Base-by-base conservation (phyloP, 2,797 vertebrate genomes). In the Macrochelys suwanniensis region DNA sequence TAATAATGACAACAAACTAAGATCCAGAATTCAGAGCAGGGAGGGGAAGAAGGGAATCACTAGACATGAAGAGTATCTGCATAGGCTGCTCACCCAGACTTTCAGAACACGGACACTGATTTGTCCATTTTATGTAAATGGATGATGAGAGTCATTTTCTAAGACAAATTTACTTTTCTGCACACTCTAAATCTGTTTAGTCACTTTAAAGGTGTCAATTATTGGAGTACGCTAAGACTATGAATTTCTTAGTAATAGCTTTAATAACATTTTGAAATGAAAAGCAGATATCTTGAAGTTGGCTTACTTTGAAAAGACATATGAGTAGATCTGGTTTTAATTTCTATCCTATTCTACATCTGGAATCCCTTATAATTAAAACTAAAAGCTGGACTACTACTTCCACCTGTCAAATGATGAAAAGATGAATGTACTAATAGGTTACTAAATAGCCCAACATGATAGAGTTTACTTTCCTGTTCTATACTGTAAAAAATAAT, bases 301-400 rank as follows among this genome's bases (percentile, higher is more conserved):
- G 99, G 98, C 98, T 99, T 98, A 97, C 99, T 99, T 99, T 99
- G 99, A 99, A 99, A 99, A 99, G 99, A 99, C 98, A 99, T 99
- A 98, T 97, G 99, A 99, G 99, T 98, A 98, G 98, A 98, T 99
- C 99, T 99, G 99, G 99, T 99, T 99, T 99, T 99, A 99, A 99
- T 99, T 99, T 99, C 99, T 98, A 98, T 97, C 96, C 98, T 98
- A 98, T 99, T 99, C 98, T 98, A 99, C 99, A 99, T 99, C 99
- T 99, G 99, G 99, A 99, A 99, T 99, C 99, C 98, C 98, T 99
- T 99, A 99, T 99, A 99, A 99, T 99, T 99, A 99, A 99, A 99
- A 99, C 99, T 99, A 99, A 99, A 99, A 99, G 99, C 98, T 98
- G 98, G 98, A 98, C 99, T 99, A 99, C 99, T 99, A 99, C 99